Evolutionary conservation across 2,113 vertebrate genomes (phyloP).

Genomic region (Pelobates fuscus): DNA sequence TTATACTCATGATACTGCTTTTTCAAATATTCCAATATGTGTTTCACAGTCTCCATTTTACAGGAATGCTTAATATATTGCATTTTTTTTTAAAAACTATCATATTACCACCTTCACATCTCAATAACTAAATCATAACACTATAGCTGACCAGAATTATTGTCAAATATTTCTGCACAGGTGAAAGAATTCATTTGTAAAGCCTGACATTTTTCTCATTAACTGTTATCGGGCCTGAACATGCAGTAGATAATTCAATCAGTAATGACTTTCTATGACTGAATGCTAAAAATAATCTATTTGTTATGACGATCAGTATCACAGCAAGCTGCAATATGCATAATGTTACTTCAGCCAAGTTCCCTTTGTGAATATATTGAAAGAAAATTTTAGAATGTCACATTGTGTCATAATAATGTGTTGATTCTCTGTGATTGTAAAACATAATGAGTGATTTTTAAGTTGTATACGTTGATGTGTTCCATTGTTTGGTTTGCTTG

Average conservation of each 20-base stretch:
- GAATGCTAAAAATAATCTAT: neutral
- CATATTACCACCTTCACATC: neutral
- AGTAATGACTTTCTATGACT: neutral
- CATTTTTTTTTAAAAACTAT: no score
- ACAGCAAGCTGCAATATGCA: neutral
- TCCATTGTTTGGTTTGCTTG: neutral
- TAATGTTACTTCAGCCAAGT: neutral
- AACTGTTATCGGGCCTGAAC: neutral
- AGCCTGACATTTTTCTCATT: neutral
- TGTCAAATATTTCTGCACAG: conserved; percentile 3
- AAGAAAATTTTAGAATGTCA: neutral
- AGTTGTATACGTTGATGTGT: neutral
- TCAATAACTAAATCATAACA: neutral
- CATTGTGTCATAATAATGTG: neutral
- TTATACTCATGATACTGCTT: neutral
- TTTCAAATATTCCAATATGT: neutral
- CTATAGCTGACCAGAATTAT: neutral
- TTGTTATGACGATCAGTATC: neutral
- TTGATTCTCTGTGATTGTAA: neutral
- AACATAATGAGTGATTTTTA: neutral
- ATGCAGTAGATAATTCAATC: neutral
- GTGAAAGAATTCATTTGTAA: neutral
- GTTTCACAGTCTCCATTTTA: neutral
- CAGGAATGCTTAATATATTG: neutral
- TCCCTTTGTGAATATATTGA: neutral